A percentile compares a stretch with the other conserved stretches of the same genome.
Evolutionary conservation across 2,797 vertebrate species (phyloP).

Genomic region (Clarias pachynema): DNA sequence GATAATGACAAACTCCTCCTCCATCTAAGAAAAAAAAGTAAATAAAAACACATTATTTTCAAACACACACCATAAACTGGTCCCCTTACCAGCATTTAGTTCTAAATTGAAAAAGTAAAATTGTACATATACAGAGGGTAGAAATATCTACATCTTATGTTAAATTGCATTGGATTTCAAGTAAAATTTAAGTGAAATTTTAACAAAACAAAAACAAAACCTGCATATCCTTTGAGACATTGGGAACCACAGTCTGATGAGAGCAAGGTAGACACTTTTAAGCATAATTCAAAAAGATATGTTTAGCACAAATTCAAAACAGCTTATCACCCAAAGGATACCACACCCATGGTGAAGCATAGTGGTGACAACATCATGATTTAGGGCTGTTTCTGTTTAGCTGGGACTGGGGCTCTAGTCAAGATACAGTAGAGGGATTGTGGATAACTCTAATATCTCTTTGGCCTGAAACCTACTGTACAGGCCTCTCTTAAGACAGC

Average conservation of each 20-base stretch:
- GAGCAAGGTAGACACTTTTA: not conserved
- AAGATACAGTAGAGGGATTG: not conserved
- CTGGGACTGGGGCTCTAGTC: not conserved
- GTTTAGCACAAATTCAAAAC: not conserved
- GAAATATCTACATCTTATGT: too few species aligned
- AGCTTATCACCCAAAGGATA: not conserved
- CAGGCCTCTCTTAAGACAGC: too few species aligned
- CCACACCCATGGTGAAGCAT: not conserved
- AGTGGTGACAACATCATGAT: too few species aligned
- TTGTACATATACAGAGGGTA: not conserved
- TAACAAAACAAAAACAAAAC: not conserved
- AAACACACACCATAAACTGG: not conserved
- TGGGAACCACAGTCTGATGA: not conserved
- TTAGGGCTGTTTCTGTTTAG: not conserved
- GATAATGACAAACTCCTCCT: not conserved
- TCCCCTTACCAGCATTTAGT: not conserved
- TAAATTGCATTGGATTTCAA: too few species aligned
- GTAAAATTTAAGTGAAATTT: not conserved
- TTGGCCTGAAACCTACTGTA: too few species aligned
- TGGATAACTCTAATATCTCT: not conserved
- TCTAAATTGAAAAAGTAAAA: not conserved
- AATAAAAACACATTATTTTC: not conserved
- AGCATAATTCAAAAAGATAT: not conserved
- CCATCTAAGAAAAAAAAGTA: conserved; percentile 1
- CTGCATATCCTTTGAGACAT: not conserved